phyloP scores from a whole-genome alignment of 2,888 invertebrate genomes.

The Brenthis hecate region DNA sequence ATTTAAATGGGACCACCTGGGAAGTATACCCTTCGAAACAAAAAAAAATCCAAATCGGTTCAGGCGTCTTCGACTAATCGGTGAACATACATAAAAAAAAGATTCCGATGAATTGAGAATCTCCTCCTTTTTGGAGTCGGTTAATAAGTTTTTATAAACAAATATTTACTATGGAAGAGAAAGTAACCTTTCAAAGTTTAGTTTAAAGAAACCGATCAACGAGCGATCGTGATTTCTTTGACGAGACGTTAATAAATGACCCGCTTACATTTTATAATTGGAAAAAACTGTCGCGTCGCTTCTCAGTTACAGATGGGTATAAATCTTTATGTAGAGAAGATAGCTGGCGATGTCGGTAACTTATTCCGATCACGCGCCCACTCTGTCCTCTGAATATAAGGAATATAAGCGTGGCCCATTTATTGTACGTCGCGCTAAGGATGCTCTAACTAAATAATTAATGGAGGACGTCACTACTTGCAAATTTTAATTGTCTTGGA shows the following conservation, averaged over 20 bases:
- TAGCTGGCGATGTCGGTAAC: constrained; percentile 54
- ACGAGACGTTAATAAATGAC: constrained; percentile 79
- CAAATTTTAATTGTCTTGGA: constrained; percentile 65
- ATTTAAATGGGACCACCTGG: too few relatives aligned
- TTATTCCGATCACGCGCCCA: constrained; percentile 74
- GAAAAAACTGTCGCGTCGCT: constrained; percentile 79
- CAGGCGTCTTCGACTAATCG: too few relatives aligned
- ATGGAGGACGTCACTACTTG: constrained; percentile 61
- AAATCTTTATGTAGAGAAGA: constrained; percentile 80
- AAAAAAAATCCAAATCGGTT: too few relatives aligned
- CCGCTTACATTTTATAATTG: constrained; percentile 79
- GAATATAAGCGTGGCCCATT: constrained; percentile 73
- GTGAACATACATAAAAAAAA: too few relatives aligned
- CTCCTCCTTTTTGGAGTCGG: too few relatives aligned
- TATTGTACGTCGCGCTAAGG: constrained; percentile 72
- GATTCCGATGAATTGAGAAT: too few relatives aligned
- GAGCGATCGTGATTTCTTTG: constrained; percentile 66
- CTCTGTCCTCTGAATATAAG: constrained; percentile 79
- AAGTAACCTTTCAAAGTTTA: background rate
- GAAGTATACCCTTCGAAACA: too few relatives aligned
- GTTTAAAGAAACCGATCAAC: constrained; percentile 18
- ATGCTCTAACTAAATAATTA: constrained; percentile 76
- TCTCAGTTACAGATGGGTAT: constrained; percentile 81
- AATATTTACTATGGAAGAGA: background rate
- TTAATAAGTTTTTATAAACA: background rate